Percentiles rank a stretch among this genome's conserved stretches.
Evolutionary conservation across 2,797 vertebrate genomes (phyloP).

Genomic region (Schizopygopsis pylzovi): DNA sequence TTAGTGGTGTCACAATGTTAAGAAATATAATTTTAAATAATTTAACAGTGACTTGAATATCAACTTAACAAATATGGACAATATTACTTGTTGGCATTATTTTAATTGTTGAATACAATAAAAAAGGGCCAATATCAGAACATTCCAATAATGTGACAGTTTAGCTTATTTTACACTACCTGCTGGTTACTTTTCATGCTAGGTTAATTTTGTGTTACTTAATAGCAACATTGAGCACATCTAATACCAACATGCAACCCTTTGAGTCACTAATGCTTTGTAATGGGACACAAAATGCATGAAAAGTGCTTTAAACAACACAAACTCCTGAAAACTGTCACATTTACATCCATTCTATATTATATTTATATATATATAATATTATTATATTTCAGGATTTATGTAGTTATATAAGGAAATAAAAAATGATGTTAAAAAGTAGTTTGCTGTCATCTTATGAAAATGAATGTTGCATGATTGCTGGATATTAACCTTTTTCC

Average conservation of each 20-base stretch:
- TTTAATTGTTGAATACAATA: not conserved
- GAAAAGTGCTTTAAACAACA: not conserved
- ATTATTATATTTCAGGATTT: not conserved
- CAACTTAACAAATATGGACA: not conserved
- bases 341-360: not conserved
- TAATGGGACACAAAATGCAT: not conserved
- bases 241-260: not conserved
- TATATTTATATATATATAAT: too few species aligned
- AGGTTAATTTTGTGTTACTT: not conserved
- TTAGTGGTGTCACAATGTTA: not conserved
- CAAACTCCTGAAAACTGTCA: not conserved
- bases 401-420: not conserved
- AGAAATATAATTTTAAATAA: not conserved
- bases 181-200: not conserved
- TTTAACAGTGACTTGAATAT: not conserved
- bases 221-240: not conserved
- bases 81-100: not conserved
- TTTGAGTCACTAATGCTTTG: not conserved
- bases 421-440: not conserved
- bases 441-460: not conserved
- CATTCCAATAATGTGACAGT: not conserved
- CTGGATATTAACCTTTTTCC: not conserved
- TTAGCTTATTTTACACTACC: not conserved
- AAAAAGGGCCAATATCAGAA: not conserved
- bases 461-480: conserved; percentile 25